A percentile compares a stretch with the other conserved stretches of the same genome.
Conservation (phyloP, 2,113 vertebrate species). For the Nothobranchius furzeri region DNA sequence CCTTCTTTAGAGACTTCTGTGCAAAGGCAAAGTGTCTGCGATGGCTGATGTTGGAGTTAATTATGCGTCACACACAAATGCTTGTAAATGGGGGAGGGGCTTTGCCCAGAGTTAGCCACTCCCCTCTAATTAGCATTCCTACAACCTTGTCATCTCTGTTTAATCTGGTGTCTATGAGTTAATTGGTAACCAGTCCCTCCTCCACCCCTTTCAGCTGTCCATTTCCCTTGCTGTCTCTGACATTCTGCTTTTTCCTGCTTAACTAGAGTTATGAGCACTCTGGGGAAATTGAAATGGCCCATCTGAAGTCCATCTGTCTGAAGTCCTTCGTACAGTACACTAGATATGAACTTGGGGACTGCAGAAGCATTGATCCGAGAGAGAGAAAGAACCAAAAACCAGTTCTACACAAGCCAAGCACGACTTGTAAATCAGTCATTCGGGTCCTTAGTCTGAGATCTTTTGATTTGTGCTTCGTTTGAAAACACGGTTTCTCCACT, state of each 20-base stretch:
- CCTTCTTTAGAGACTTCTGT: too few relatives aligned
- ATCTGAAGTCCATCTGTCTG: constrained; percentile 81
- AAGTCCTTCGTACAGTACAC: constrained; percentile 79
- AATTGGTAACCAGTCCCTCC: constrained; percentile 73
- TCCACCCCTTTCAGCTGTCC: constrained; percentile 79
- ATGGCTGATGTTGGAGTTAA: constrained; percentile 22
- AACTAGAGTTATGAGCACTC: constrained; percentile 83
- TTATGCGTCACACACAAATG: neutral
- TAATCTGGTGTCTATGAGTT: constrained; percentile 52
- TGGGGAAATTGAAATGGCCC: constrained; percentile 79
- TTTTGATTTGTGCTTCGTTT: constrained; percentile 81
- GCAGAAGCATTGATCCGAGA: constrained; percentile 73
- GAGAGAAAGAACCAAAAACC: constrained; percentile 68
- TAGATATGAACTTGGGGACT: constrained; percentile 81
- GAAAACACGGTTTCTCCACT: constrained; percentile 72
- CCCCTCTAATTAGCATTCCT: constrained; percentile 51
- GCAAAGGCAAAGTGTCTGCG: neutral
- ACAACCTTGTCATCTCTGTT: constrained; percentile 55
- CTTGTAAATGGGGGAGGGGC: constrained; percentile 63
- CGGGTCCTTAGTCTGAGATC: constrained; percentile 73
- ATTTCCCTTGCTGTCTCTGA: constrained; percentile 78
- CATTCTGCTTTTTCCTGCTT: constrained; percentile 79
- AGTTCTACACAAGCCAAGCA: constrained; percentile 68
- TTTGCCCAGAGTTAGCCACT: constrained; percentile 53
- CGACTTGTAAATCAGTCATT: constrained; percentile 70